Percentiles rank a stretch among this genome's conserved stretches.
These are phyloP conservation scores for Phoebastria nigripes DNA, from an alignment of 2,797 vertebrate species.

Conservation along the genomic window DNA sequence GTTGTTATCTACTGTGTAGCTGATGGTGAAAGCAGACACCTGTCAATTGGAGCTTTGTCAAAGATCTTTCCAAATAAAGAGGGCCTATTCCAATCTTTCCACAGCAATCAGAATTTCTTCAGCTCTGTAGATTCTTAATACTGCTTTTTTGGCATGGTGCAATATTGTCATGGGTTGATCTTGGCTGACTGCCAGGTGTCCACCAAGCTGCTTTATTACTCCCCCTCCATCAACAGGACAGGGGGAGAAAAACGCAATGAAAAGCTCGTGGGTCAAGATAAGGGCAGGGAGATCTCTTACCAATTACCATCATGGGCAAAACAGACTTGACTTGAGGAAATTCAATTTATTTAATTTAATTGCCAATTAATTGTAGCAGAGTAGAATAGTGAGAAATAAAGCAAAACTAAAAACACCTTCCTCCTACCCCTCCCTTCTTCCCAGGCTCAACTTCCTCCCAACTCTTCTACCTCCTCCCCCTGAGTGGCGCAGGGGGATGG, in stretches of 20 bases:
- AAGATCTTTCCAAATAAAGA: neutral
- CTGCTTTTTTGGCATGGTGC: neutral
- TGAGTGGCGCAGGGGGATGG: accelerated
- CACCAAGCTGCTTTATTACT: neutral
- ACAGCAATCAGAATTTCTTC: neutral
- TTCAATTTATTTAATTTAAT: neutral
- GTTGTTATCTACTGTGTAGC: neutral
- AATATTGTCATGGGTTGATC: neutral
- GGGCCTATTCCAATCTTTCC: neutral
- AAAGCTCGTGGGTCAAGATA: neutral
- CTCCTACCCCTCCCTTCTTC: neutral
- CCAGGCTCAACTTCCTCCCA: neutral
- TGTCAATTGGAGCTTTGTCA: neutral
- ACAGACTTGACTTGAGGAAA: neutral
- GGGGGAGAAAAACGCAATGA: neutral
- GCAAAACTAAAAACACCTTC: neutral
- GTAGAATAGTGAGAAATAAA: neutral
- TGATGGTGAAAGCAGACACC: slow-evolving; percentile 14
- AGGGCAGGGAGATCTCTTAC: neutral
- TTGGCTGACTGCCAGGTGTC: neutral
- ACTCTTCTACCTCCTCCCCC: neutral
- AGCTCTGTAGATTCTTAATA: neutral
- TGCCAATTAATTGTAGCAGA: neutral
- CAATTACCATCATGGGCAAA: neutral
- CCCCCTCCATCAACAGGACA: neutral